phyloP scores from a whole-genome alignment of 2,113 vertebrate genomes.

The Engystomops pustulosus region DNA sequence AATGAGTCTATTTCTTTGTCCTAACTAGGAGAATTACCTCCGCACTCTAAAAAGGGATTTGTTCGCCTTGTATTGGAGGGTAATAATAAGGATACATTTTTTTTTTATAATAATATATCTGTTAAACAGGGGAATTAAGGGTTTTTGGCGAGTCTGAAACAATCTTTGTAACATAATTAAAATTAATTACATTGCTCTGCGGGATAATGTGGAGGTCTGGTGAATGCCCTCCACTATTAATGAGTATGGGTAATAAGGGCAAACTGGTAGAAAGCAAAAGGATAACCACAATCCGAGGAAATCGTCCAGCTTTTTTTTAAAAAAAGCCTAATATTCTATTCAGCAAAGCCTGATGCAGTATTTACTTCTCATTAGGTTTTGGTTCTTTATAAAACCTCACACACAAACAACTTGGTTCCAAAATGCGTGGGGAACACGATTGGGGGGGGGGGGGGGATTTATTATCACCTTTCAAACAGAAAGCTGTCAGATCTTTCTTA shows the following conservation, averaged over 20 bases:
- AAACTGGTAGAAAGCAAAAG: constrained; percentile 39
- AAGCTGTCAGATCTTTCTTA: too few relatives aligned
- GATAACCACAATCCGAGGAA: neutral
- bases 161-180: constrained; percentile 70
- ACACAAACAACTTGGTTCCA: too few relatives aligned
- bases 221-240: constrained; percentile 55
- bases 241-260: constrained; percentile 57
- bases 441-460: too few relatives aligned
- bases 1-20: constrained; percentile 62
- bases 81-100: constrained; percentile 65
- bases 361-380: too few relatives aligned
- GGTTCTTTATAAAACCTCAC: too few relatives aligned
- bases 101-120: constrained; percentile 62
- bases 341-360: too few relatives aligned
- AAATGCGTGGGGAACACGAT: too few relatives aligned
- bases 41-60: constrained; percentile 60
- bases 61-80: constrained; percentile 60
- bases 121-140: constrained; percentile 64
- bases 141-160: constrained; percentile 67
- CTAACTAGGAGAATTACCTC: constrained; percentile 62
- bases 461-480: too few relatives aligned
- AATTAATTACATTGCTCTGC: constrained; percentile 68
- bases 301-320: neutral
- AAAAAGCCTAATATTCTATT: too few relatives aligned
- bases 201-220: constrained; percentile 66